These are phyloP conservation scores for Quiscalus mexicanus DNA, from an alignment of 2,113 vertebrate genomes.

Conservation along the genomic window DNA sequence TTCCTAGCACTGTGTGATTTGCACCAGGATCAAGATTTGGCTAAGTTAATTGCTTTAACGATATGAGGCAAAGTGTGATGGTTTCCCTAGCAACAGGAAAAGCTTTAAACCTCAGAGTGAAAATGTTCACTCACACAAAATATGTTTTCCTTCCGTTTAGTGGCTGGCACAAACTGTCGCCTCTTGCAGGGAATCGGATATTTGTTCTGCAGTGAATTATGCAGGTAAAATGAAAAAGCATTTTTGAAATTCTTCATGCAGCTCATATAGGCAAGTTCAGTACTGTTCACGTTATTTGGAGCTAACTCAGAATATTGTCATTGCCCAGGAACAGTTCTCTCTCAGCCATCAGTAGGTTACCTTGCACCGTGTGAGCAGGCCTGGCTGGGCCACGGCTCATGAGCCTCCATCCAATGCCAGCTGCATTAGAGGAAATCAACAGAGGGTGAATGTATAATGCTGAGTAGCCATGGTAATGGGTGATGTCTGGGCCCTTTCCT, in stretches of 20 bases:
- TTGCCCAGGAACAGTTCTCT: not conserved
- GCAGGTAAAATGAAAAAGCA: not conserved
- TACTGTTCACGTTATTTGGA: not conserved
- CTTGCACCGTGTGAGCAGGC: not conserved
- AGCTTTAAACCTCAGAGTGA: not conserved
- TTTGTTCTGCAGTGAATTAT: not conserved
- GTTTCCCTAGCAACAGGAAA: not conserved
- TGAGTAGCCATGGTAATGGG: not conserved
- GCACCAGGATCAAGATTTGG: not conserved
- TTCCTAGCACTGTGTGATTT: not conserved
- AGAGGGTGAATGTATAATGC: not conserved
- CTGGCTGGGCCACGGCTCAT: rapidly evolving
- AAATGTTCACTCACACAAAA: not conserved
- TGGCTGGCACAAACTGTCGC: not conserved
- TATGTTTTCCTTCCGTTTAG: not conserved
- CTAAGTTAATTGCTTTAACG: rapidly evolving
- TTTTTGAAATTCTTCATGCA: not conserved
- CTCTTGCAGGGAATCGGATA: not conserved
- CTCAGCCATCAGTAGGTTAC: not conserved
- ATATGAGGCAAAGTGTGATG: not conserved
- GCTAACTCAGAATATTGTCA: not conserved
- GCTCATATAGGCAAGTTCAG: not conserved
- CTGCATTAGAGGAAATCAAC: not conserved
- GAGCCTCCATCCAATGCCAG: not conserved
- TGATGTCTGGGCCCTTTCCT: not conserved